Conservation (phyloP, 2,888 invertebrate genomes). For the Hyposoter didymator region DNA sequence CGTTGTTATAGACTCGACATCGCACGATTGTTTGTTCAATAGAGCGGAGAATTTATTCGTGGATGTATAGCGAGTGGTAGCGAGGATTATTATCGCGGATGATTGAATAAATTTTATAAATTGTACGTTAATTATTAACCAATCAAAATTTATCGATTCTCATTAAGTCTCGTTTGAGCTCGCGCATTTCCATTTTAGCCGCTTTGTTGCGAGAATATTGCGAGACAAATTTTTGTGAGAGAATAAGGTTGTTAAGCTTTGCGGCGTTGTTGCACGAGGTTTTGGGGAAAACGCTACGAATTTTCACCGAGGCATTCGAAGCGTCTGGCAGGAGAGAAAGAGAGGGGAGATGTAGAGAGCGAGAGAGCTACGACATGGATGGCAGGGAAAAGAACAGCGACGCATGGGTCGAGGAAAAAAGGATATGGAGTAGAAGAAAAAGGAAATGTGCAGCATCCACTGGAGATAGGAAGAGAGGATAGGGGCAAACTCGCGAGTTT, state of each 20-base stretch:
- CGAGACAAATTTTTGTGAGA: background rate
- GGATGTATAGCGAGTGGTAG: background rate
- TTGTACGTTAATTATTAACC: background rate
- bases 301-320: constrained; percentile 34
- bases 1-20: background rate
- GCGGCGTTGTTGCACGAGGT: constrained; percentile 16
- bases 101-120: background rate
- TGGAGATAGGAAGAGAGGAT: constrained; percentile 27
- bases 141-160: background rate
- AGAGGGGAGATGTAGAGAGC: constrained; percentile 2
- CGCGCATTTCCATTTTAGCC: background rate
- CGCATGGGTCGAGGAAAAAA: constrained; percentile 17
- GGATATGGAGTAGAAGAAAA: constrained; percentile 8
- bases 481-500: constrained; percentile 43
- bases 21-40: constrained; percentile 16
- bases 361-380: background rate
- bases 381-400: constrained; percentile 12
- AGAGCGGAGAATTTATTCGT: background rate
- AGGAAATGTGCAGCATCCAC: constrained; percentile 12
- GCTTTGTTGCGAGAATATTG: constrained; percentile 1
- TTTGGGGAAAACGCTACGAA: constrained; percentile 40
- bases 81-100: background rate
- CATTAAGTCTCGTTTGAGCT: background rate
- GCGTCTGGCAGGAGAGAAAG: constrained; percentile 10
- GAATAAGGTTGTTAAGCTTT: constrained; percentile 2